Evolutionary conservation across 1,140 invertebrate species (phyloP), one percentile per base, ranked within the genome.

Genomic region (Lepeophtheirus salmonis): DNA sequence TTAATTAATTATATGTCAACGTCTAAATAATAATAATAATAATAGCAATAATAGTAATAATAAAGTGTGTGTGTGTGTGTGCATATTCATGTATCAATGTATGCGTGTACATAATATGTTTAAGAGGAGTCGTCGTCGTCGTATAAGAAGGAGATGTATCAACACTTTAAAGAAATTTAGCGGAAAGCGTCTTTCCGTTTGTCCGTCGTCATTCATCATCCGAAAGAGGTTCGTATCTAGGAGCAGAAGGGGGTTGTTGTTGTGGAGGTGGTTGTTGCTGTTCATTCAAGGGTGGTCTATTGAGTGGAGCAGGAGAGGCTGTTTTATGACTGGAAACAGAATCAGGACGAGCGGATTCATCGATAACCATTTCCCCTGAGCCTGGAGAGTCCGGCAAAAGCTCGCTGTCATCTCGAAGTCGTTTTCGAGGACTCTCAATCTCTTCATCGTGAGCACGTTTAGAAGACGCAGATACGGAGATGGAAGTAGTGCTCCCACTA

Each of bases 361-460:
- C 59, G 22, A 61, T 61, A 20, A 61, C 59, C 59, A 61, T 61
- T 53, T 61, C 59, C n/a, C 59, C 59, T 2, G 59, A 61, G 1
- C 59, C 59, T 12, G 59, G 59, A 16, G 59, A 61, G 21, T 61
- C 59, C 17, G 59, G 59, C 3, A 50, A 12, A 18, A 17, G 30
- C n/a, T 54, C 12, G n/a, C 23, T 2, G 55, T 16, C 10, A 2
- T 16, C 22, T n/a, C 16, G 22, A n/a, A 2, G n/a, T 22, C 54
- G 6, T 14, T 25, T 24, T 16, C 25, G 4, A 25, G 23, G 22
- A 23, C 55, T 12, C n/a, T 10, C 21, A 18, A n/a, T 24, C 12
- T 4, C 2, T 14, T 20, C 22, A 20, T 56, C 1, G 16, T 17
- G 2, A 59, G n/a, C 2, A 14, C 16, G 18, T n/a, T 12, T 2